Conservation (phyloP, 2,113 vertebrate genomes). For the Myiozetetes cayanensis region DNA sequence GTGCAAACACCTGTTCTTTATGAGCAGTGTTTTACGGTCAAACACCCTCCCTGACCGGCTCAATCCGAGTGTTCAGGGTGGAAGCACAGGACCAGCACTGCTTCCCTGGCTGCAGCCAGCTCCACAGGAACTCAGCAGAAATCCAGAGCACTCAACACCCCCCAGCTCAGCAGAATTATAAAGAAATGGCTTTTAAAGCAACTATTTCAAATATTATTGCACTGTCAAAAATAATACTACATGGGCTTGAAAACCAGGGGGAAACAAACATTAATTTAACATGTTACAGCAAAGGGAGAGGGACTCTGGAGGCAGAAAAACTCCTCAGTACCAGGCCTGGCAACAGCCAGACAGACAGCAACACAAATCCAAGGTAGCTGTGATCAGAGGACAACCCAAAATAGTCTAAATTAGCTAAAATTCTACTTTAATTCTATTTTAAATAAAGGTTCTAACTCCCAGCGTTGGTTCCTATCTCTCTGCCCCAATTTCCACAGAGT, state of each 20-base stretch:
- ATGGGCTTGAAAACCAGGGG: background rate
- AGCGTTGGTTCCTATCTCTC: background rate
- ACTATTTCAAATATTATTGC: constrained; percentile 55
- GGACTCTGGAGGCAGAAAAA: background rate
- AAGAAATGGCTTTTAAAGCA: constrained; percentile 64
- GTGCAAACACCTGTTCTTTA: background rate
- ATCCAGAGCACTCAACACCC: background rate
- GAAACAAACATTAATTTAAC: constrained; percentile 2
- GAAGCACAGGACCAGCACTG: constrained; percentile 45
- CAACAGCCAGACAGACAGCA: background rate
- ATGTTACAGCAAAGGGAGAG: background rate
- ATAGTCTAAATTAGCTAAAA: background rate
- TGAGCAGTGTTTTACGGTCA: fast-evolving
- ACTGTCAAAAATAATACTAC: constrained; percentile 52
- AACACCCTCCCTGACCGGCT: background rate
- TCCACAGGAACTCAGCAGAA: background rate
- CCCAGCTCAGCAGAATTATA: background rate
- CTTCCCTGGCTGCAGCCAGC: background rate
- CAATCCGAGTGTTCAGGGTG: background rate
- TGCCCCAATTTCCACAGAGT: background rate
- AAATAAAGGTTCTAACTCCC: background rate
- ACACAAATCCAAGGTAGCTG: background rate
- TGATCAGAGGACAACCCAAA: background rate
- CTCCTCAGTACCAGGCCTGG: constrained; percentile 1
- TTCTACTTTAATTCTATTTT: background rate